Base-by-base conservation (phyloP, 1,140 invertebrate species). In the Geopemphigus sp. region DNA sequence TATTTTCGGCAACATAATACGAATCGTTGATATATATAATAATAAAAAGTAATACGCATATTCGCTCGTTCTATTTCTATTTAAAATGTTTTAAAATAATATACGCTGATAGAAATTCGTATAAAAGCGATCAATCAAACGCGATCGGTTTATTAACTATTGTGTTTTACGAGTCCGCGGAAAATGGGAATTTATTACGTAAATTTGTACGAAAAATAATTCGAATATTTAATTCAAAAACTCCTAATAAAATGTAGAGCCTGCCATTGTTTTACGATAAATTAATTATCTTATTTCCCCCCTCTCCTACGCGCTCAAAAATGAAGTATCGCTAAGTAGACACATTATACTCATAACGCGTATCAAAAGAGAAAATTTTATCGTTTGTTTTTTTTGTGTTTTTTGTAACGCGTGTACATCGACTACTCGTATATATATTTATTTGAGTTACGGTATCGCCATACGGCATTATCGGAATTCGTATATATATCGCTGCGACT, bases 341-440 rank as follows among this genome's bases (percentile, higher is more conserved):
- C 17, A 8, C 17, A 26, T 5, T 26, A 10, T 63, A 11, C 0
- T 15, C 10, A 39, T 39, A 39, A 4, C 32, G 32, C 17, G 32
- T 22, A 11, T 66, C 32, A 66, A 66, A 66, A 66, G 63, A 66
- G 63, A 66, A 66, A 66, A 45, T 64, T 10, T 26, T 26, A 39
- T n/a, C n/a, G n/a, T 64, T 29, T 68, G 17, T 80, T 56, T 17
- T 45, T 24, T 19, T 17, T 53, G n/a, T n/a, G n/a, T n/a, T n/a
- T n/a, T n/a, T n/a, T n/a, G n/a, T n/a, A n/a, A n/a, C n/a, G n/a
- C n/a, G n/a, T n/a, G n/a, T 5, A 50, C 15, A 29, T 56, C 70
- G 26, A 73, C 53, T 45, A 8, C 32, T 39, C 8, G 8, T 8
- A 39, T 39, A 39, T 8, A 8, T 8, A 39, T 8, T 39, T 39